Conservation (phyloP, 2,888 invertebrate species). For the Tipula vernalis region DNA sequence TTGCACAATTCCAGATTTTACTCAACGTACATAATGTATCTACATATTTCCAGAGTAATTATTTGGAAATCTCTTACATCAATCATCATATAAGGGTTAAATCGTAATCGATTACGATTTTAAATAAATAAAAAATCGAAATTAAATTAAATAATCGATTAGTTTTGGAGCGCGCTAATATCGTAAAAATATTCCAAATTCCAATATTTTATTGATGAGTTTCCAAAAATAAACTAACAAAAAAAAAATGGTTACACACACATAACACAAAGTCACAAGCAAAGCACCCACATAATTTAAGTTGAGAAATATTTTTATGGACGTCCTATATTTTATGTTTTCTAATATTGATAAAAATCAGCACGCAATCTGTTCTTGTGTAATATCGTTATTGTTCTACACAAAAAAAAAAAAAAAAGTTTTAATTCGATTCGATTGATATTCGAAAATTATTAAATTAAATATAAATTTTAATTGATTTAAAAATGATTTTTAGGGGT, state of each 20-base stretch:
- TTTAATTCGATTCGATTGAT: background rate
- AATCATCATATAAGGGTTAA: background rate
- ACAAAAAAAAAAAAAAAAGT: background rate
- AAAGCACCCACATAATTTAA: background rate
- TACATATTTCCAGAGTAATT: background rate
- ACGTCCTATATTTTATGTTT: background rate
- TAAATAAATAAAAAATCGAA: background rate
- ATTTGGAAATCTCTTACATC: background rate
- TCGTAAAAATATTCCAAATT: background rate
- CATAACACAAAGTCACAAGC: background rate
- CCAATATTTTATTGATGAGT: background rate
- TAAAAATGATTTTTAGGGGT: background rate
- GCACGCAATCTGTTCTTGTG: background rate
- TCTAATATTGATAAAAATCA: background rate
- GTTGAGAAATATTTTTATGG: background rate
- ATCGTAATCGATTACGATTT: background rate
- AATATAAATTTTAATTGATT: background rate
- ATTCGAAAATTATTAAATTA: background rate
- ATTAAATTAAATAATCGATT: background rate
- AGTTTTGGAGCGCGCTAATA: background rate
- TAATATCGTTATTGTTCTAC: background rate
- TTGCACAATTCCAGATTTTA: background rate
- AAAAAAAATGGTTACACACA: background rate
- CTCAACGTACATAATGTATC: background rate
- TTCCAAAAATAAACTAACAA: background rate